Base-by-base conservation (phyloP, 1,140 invertebrate genomes). In the Antheraea pernyi region DNA sequence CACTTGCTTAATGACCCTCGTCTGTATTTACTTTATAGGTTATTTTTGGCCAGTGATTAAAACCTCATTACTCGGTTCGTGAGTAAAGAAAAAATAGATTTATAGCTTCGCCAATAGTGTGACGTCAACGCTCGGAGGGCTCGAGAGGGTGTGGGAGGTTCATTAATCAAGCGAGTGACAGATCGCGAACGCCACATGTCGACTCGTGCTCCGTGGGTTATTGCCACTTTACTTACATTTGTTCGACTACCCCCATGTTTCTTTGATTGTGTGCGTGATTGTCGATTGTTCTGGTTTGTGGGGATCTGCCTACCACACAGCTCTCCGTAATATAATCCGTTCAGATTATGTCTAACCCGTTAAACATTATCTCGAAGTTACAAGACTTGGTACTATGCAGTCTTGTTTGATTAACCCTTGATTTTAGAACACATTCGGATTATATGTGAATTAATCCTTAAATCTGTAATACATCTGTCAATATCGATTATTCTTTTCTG, bases 111-210 rank as follows among this genome's bases (percentile, higher is more conserved):
- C 19, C 60, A 61, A 16, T 61, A 61, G 18, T 61, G 19, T 22
- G 46, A 53, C 60, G 60, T 19, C 7, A 61, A 61, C 60, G 7
- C 60, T 30, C 60, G 2, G 19, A 61, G 60, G 19, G 19, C 60
- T 61, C 19, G 10, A 61, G 36, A 61, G 60, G 60, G 60, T 36
- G 60, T 61, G 36, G 60, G 60, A 36, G 60, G 60, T 61, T 61
- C 60, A 61, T 61, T 61, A 61, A 61, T 61, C 60, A 61, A 61
- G 60, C 19, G 60, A 61, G 60, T 36, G 60, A 61, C 60, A 61
- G 60, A 61, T 61, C 60, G 60, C 60, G 19, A 61, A 22, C 60
- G 60, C 60, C 60, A 61, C 60, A 61, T 61, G 60, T 61, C 36
- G 46, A 53, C 46, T 53, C 46, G 46, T 53, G 46, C 60, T 22